phyloP scores from a whole-genome alignment of 1,140 invertebrate genomes.

The Phymorhynchus buccinoides region DNA sequence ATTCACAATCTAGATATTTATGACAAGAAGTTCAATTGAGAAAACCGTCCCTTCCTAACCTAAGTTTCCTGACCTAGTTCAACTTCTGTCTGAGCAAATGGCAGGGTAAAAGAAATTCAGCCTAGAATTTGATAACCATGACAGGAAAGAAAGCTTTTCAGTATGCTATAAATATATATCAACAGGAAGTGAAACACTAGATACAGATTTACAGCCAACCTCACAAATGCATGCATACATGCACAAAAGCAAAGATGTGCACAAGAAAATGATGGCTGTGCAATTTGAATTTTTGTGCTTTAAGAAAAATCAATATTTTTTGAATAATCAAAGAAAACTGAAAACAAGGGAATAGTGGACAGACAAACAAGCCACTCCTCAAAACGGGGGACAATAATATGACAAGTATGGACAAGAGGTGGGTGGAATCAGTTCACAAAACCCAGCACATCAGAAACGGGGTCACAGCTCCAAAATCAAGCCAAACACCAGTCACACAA shows the following conservation, averaged over 20 bases:
- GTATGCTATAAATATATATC: too few relatives aligned
- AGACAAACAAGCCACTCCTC: background rate
- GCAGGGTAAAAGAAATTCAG: background rate
- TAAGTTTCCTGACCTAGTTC: background rate
- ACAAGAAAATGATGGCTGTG: background rate
- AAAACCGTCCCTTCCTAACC: background rate
- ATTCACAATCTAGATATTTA: too few relatives aligned
- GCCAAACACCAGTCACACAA: background rate
- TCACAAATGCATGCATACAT: background rate
- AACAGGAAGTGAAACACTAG: too few relatives aligned
- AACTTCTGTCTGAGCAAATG: background rate
- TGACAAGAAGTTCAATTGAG: background rate
- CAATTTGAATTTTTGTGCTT: too few relatives aligned
- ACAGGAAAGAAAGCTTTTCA: background rate
- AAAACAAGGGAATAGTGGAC: background rate
- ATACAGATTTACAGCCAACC: background rate
- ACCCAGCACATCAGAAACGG: background rate
- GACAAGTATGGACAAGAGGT: too few relatives aligned
- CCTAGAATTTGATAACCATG: background rate
- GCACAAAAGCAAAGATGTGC: background rate
- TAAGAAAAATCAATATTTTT: background rate
- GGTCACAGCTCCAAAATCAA: background rate
- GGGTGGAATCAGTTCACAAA: background rate
- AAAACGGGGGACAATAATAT: background rate
- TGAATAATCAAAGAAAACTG: background rate